A percentile compares a stretch with the other conserved stretches of the same genome.
phyloP scores from a whole-genome alignment of 2,113 vertebrate species.

The Nannobrachium achirus region DNA sequence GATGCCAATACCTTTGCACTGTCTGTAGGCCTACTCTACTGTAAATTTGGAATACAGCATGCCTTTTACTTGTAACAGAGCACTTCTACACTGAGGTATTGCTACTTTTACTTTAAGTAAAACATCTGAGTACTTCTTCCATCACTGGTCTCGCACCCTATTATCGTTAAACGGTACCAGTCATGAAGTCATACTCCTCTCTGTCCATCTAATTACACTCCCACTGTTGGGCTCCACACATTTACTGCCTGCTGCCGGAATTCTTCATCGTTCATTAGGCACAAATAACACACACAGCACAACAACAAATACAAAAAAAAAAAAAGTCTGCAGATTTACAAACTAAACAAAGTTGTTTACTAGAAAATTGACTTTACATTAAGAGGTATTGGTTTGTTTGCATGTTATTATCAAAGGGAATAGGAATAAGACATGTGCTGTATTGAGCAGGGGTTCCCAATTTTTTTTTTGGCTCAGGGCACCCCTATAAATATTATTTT shows the following conservation, averaged over 20 bases:
- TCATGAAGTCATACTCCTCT: constrained; percentile 73
- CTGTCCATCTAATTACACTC: constrained; percentile 73
- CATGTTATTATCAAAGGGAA: constrained; percentile 12
- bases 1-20: too few species aligned
- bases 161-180: constrained; percentile 76
- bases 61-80: too few species aligned
- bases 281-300: constrained; percentile 59
- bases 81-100: too few species aligned
- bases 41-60: too few species aligned
- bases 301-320: constrained; percentile 70
- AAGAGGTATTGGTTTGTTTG: background rate
- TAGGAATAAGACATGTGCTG: background rate
- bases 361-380: constrained; percentile 4
- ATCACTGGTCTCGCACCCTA: constrained; percentile 45
- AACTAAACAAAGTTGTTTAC: constrained; percentile 7
- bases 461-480: too few species aligned
- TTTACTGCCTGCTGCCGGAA: constrained; percentile 69
- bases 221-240: constrained; percentile 71
- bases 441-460: too few species aligned
- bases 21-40: too few species aligned
- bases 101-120: too few species aligned
- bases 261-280: constrained; percentile 72
- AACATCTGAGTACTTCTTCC: too few species aligned
- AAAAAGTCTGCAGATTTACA: constrained; percentile 33
- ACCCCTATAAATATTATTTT: too few species aligned